phyloP scores from a whole-genome alignment of 2,797 vertebrate species.

The Fratercula arctica region DNA sequence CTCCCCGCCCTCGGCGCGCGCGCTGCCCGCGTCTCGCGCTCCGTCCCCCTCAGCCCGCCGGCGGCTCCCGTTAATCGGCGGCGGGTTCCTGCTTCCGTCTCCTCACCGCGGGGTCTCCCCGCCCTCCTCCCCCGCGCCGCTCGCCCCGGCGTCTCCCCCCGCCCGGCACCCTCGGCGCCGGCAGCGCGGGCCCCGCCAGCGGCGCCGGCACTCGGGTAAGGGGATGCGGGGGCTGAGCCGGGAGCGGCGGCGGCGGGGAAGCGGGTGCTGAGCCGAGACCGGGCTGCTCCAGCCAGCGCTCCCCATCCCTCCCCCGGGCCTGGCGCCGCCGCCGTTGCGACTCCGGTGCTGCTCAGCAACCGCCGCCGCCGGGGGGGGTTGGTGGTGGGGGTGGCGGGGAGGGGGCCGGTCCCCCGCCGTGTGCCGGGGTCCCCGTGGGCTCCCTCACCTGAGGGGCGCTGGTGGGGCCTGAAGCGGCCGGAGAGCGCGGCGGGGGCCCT shows the following conservation, averaged over 20 bases:
- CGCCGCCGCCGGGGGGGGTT: not conserved
- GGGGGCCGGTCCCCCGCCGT: not conserved
- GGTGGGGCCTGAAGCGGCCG: not conserved
- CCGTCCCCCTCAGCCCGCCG: slow-evolving; percentile 25
- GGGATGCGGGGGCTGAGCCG: not conserved
- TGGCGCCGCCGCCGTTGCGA: not conserved
- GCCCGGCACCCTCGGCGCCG: not conserved
- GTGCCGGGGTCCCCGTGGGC: not conserved
- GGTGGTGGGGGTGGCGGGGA: not conserved
- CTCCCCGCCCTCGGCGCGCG: slow-evolving; percentile 53
- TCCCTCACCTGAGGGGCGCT: not conserved
- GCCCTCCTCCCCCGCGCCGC: not conserved
- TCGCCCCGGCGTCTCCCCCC: not conserved
- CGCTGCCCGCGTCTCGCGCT: slow-evolving; percentile 7
- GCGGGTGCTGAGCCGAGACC: not conserved
- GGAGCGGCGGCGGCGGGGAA: not conserved
- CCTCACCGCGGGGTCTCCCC: not conserved
- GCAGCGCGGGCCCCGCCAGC: not conserved
- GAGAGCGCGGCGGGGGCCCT: not conserved
- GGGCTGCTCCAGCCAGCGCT: not conserved
- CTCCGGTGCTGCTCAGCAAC: slow-evolving; percentile 35
- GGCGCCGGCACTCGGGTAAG: slow-evolving; percentile 40
- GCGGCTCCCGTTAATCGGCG: slow-evolving; percentile 65
- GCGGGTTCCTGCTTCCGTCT: slow-evolving; percentile 69
- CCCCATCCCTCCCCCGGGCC: slow-evolving; percentile 34